Evolutionary conservation across 1,140 invertebrate species (phyloP), one percentile per base, ranked within the genome.

Genomic region (Neoseiulus cucumeris): DNA sequence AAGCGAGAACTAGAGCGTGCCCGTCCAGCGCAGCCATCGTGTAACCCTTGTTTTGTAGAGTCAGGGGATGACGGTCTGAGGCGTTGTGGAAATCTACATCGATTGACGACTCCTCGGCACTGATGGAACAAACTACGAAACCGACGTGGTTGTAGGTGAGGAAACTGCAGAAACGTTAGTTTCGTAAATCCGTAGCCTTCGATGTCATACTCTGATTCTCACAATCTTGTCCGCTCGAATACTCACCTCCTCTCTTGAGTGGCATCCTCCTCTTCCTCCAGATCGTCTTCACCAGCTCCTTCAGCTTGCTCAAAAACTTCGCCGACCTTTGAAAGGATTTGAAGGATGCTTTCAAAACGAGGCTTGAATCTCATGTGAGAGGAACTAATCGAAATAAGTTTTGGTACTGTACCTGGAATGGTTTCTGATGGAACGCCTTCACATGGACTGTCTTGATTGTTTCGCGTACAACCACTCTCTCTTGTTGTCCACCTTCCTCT

Each of bases 61-160:
- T 87, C 72, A 96, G 83, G 6, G 87, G 82, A 76, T 93, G 90
- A 77, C 97, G 90, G 42, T 87, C 76, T n/a, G 83, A 80, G 0
- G 84, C 81, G 77, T 97, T 89, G 72, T 96, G 91, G 77, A 97
- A 98, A 73, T 95, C 90, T 9, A 96, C 85, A 75, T 95, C 90
- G 66, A 98, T 92, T 20, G 83, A 85, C 68, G 76, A 77, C 71
- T 81, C 83, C 39, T 84, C 84, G 18, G 86, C 84, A 9, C 79
- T 79, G 1, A 79, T 80, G 70, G 87, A 87, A 71, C 83, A 83
- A 20, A 83, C 81, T 0, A 91, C 83, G 67, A 90, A 84, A 44
- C 87, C 89, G 14, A 59, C 51, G 22, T 59, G 51, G 22, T 59
- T 59, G 51, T 59, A 59, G 14, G 51, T 25, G 17, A 59, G 22